phyloP scores from a whole-genome alignment of 2,888 invertebrate genomes.

The Dicyrtomina minuta region DNA sequence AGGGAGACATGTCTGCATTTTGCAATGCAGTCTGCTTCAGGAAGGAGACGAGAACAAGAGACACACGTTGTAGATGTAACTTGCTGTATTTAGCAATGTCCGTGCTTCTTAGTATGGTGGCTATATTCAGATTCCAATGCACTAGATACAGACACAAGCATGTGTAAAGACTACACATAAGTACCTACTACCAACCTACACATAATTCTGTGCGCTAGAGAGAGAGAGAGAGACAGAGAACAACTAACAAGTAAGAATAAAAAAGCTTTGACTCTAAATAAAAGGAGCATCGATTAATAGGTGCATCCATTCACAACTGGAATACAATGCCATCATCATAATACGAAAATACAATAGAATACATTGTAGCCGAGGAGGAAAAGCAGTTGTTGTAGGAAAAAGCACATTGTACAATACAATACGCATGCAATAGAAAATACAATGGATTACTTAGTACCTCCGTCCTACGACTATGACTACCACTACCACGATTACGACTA shows the following conservation, averaged over 20 bases:
- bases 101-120: no score
- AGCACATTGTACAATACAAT: constrained; percentile 27
- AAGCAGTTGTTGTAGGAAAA: constrained; percentile 16
- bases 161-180: no score
- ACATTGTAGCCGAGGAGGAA: constrained; percentile 23
- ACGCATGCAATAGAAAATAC: constrained; percentile 29
- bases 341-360: constrained; percentile 31
- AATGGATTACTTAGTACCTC: constrained; percentile 22
- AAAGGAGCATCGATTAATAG: constrained; percentile 32
- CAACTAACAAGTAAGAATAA: constrained; percentile 3
- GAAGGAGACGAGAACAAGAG: background rate
- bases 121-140: no score
- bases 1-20: constrained; percentile 7
- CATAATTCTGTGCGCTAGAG: background rate
- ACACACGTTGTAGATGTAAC: no score
- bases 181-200: no score
- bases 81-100: no score
- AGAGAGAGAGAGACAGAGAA: background rate
- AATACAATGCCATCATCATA: constrained; percentile 30
- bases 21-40: background rate
- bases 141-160: background rate
- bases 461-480: constrained; percentile 5
- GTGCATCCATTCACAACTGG: constrained; percentile 25
- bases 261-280: constrained; percentile 30
- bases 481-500: no score